Base-by-base conservation (phyloP, 2,797 vertebrate species). In the Rhinichthys osculus region DNA sequence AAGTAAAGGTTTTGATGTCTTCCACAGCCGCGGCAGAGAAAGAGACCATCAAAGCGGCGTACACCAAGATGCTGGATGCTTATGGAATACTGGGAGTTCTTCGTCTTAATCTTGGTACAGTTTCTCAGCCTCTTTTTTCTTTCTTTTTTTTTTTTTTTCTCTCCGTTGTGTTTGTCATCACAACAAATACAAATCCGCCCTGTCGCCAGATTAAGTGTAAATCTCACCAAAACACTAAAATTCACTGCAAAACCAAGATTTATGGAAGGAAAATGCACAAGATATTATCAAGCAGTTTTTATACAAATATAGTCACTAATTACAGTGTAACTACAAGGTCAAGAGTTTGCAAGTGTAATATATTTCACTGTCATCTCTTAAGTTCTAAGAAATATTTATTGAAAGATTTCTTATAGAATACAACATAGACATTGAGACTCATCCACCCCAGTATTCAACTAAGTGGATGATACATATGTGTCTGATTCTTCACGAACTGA, bases 1-100 rank as follows among this genome's bases (percentile, higher is more conserved):
- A 57, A 42, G 52, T 59, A 7, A 57, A 33, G 35, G 16, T 73
- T 73, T 77, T 50, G 10, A 7, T 62, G 47, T 74, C 7, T 5
- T 78, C 84, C 86, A 14, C 82, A 99, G 98, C 98, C 83, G 94
- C 97, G 74, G 98, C 98, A 82, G 98, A 99, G 93, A 99, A 99
- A 90, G 98, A 99, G 42, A 96, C 97, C 76, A 98, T 99, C 89
- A 99, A 97, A 93, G 95, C 92, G 81, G 94, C 95, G 1, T 99
- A 98, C 86, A 93, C 94, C 87, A 99, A 97, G 94, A 98, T 99
- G 88, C 94, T 99, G 90, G 98, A 99, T 92, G 97, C 97, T 0
- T 99, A 99, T 88, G 98, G 98, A 70, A 97, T 99, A 84, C 90
- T 99, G 85, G 98, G 98, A 5, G 98, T 99, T 85, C 95, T 99